phyloP scores from a whole-genome alignment of 2,888 invertebrate species.

The Micoletzkya japonica region DNA sequence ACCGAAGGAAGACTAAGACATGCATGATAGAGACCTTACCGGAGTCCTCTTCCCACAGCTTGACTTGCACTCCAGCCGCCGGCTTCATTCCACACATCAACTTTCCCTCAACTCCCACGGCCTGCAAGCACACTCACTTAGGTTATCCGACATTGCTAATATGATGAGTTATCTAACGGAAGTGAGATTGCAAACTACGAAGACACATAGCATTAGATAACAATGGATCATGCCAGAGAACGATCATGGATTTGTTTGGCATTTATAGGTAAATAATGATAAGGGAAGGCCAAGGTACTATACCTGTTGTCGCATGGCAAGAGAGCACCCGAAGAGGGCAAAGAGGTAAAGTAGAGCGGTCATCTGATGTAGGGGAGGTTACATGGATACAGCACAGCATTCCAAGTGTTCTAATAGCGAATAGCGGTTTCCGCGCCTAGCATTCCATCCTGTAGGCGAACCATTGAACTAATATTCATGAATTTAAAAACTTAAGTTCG shows the following conservation, averaged over 20 bases:
- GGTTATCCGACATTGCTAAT: not conserved
- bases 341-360: conserved; percentile 33
- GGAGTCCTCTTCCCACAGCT: conserved; percentile 53
- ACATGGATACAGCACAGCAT: not conserved
- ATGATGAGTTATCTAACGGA: not conserved
- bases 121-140: not conserved
- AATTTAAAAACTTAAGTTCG: too few relatives aligned
- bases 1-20: not conserved
- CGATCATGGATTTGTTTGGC: too few relatives aligned
- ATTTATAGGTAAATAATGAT: too few relatives aligned
- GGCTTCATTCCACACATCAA: conserved; percentile 45
- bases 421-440: too few relatives aligned
- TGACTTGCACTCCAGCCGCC: conserved; percentile 44
- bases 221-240: too few relatives aligned
- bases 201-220: too few relatives aligned
- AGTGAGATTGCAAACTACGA: too few relatives aligned
- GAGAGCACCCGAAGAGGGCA: conserved; percentile 39
- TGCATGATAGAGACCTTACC: conserved; percentile 27
- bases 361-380: not conserved
- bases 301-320: conserved; percentile 49
- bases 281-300: conserved; percentile 4
- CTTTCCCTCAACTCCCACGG: conserved; percentile 36
- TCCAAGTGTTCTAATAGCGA: too few relatives aligned
- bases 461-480: too few relatives aligned
- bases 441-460: too few relatives aligned